These are phyloP conservation scores for Acronicta aceris DNA, from an alignment of 2,888 invertebrate species.

Conservation along the genomic window DNA sequence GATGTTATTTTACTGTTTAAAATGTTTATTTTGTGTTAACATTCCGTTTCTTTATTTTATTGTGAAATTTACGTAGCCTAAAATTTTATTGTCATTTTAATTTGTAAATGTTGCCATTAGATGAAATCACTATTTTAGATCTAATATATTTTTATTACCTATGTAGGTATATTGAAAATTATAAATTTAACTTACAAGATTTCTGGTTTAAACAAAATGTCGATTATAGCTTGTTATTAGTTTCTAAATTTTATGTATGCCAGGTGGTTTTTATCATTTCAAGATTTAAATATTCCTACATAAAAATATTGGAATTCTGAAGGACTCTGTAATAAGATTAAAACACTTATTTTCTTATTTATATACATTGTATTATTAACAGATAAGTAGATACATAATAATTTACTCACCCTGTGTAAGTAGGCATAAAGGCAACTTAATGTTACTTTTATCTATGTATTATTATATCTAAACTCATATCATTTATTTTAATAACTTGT, in stretches of 20 bases:
- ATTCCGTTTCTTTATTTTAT: constrained; percentile 30
- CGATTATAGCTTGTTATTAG: too few relatives aligned
- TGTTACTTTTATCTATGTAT: constrained; percentile 42
- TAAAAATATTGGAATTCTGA: constrained; percentile 2
- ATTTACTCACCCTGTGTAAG: constrained; percentile 59
- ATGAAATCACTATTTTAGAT: constrained; percentile 14
- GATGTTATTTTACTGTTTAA: constrained; percentile 39
- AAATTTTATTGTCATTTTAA: constrained; percentile 16
- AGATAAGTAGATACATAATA: constrained; percentile 46
- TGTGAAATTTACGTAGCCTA: constrained; percentile 1
- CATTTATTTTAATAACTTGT: constrained; percentile 47
- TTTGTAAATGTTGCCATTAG: constrained; percentile 23
- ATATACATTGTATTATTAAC: constrained; percentile 50
- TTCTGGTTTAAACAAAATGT: too few relatives aligned
- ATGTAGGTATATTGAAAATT: too few relatives aligned
- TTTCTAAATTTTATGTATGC: too few relatives aligned
- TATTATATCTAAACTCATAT: constrained; percentile 54
- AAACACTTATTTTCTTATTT: constrained; percentile 49
- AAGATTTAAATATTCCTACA: background rate
- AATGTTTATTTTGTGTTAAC: constrained; percentile 48
- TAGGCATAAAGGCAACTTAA: constrained; percentile 50
- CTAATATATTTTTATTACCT: constrained; percentile 5
- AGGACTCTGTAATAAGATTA: constrained; percentile 14
- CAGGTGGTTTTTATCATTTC: background rate
- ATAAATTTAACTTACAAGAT: too few relatives aligned